Evolutionary conservation across 2,888 invertebrate genomes (phyloP).

Genomic region (Chironomus riparius): DNA sequence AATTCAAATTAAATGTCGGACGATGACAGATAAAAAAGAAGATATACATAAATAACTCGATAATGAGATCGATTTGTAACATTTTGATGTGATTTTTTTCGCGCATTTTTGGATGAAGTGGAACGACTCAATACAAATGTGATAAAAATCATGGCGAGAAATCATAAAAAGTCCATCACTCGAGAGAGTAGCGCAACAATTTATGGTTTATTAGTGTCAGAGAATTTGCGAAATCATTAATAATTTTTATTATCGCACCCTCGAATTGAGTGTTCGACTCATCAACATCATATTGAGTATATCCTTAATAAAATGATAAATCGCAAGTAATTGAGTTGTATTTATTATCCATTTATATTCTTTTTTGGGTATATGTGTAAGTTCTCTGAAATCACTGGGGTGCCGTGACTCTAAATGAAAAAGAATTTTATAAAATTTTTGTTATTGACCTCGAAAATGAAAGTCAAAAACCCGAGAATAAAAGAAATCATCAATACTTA

Average conservation of each 20-base stretch:
- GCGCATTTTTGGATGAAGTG: neutral
- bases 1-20: neutral
- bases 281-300: neutral
- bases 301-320: constrained; percentile 23
- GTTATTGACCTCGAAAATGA: neutral
- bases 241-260: constrained; percentile 16
- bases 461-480: too few relatives aligned
- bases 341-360: neutral
- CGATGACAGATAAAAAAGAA: constrained; percentile 12
- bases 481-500: too few relatives aligned
- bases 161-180: neutral
- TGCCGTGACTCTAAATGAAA: neutral
- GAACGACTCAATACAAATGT: too few relatives aligned
- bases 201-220: neutral
- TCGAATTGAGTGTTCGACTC: neutral
- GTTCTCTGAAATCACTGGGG: neutral
- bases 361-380: neutral
- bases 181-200: neutral
- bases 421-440: too few relatives aligned
- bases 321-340: constrained; percentile 24
- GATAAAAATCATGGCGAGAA: neutral
- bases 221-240: constrained; percentile 16
- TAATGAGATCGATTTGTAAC: constrained; percentile 12
- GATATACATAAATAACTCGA: constrained; percentile 6
- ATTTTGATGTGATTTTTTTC: too few relatives aligned